Conservation (phyloP, 2,888 invertebrate species). For the Drosophila meridiana region DNA sequence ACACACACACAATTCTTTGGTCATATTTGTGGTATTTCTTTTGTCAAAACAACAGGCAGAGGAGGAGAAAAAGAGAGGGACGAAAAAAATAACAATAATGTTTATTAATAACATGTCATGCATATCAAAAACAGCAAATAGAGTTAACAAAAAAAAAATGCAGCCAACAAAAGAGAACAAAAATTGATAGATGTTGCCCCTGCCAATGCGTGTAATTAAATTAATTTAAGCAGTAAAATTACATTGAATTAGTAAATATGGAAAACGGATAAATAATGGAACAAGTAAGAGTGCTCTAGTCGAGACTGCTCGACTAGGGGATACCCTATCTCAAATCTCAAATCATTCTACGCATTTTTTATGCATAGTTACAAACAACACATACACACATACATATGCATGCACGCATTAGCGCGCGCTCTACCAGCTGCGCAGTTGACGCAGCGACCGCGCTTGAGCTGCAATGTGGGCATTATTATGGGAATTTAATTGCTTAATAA, state of each 20-base stretch:
- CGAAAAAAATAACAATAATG: constrained; percentile 14
- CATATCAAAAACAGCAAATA: constrained; percentile 17
- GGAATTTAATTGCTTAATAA: no score
- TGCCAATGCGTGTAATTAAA: constrained; percentile 24
- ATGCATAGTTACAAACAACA: no score
- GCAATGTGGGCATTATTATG: no score
- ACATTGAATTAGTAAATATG: not conserved
- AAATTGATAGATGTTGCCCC: constrained; percentile 5
- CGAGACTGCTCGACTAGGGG: no score
- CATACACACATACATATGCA: no score
- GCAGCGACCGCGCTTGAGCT: no score
- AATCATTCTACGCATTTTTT: no score
- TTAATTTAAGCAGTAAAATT: constrained; percentile 1
- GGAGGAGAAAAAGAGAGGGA: not conserved
- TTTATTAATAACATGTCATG: constrained; percentile 50
- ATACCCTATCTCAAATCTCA: no score
- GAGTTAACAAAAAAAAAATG: constrained; percentile 15
- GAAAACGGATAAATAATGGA: not conserved
- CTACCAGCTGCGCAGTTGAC: no score
- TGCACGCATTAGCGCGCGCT: no score
- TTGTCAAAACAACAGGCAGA: constrained; percentile 31
- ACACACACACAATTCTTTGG: constrained; percentile 21
- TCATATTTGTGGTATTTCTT: constrained; percentile 39
- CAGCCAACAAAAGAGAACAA: constrained; percentile 3
- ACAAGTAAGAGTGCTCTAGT: no score